Conservation (phyloP, 2,888 invertebrate genomes). For the Sarcophaga rosellei region DNA sequence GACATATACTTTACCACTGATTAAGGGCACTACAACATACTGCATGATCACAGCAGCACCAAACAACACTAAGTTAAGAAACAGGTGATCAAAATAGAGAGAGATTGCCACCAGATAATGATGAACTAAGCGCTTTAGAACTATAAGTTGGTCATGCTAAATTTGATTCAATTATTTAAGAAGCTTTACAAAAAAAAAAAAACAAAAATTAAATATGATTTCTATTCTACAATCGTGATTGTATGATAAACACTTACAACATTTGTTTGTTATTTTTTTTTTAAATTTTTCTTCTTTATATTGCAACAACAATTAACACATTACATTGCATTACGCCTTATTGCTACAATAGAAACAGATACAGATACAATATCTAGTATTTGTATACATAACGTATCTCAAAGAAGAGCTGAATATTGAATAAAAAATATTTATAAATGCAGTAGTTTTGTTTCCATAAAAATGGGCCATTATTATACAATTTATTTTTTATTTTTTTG, state of each 20-base stretch:
- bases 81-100: too few relatives aligned
- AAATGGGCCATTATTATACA: conserved; percentile 57
- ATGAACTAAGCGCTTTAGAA: too few relatives aligned
- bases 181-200: too few relatives aligned
- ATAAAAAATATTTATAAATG: conserved; percentile 15
- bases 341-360: not conserved
- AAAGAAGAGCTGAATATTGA: conserved; percentile 12
- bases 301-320: conserved; percentile 34
- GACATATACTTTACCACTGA: too few relatives aligned
- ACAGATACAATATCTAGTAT: not conserved
- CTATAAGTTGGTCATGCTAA: too few relatives aligned
- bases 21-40: too few relatives aligned
- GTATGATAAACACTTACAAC: not conserved
- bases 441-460: conserved; percentile 25
- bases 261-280: not conserved
- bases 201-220: not conserved
- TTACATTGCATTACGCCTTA: conserved; percentile 26
- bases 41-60: too few relatives aligned
- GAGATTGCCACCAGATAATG: too few relatives aligned
- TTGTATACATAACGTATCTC: not conserved
- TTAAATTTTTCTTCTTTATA: not conserved
- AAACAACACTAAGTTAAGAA: too few relatives aligned
- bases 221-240: not conserved
- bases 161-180: too few relatives aligned
- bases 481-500: not conserved